These are phyloP conservation scores for Psilopsiagon aurifrons DNA, from an alignment of 2,113 vertebrate species.

Conservation along the genomic window DNA sequence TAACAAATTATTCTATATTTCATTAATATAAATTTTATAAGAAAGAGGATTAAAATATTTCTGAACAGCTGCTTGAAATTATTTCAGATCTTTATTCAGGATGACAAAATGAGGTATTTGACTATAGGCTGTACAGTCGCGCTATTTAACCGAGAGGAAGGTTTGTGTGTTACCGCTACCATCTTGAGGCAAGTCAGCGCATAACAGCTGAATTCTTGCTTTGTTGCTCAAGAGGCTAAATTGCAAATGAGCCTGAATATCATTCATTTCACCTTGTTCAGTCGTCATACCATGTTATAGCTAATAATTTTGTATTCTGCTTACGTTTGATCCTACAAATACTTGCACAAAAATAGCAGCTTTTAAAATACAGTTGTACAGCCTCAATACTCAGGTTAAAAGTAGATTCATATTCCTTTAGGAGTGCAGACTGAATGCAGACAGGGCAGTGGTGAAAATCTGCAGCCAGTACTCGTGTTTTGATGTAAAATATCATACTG, in stretches of 20 bases:
- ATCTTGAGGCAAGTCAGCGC: constrained; percentile 64
- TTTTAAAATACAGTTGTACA: not conserved
- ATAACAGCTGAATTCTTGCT: not conserved
- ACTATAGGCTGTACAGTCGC: not conserved
- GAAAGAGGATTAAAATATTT: not conserved
- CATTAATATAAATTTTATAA: not conserved
- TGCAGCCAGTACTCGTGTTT: not conserved
- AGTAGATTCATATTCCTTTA: not conserved
- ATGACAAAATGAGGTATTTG: not conserved
- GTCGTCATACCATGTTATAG: not conserved
- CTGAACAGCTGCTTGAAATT: not conserved
- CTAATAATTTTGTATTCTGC: not conserved
- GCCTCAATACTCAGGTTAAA: not conserved
- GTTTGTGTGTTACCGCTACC: constrained; percentile 61
- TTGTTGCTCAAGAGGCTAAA: not conserved
- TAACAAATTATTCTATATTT: not conserved
- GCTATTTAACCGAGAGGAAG: not conserved
- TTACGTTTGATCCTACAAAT: not conserved
- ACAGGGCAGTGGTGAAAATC: not conserved
- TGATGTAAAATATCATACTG: not conserved
- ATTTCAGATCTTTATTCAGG: not conserved
- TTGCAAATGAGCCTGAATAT: not conserved
- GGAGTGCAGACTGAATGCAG: not conserved
- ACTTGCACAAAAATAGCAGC: not conserved
- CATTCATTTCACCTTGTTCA: not conserved